A percentile compares a stretch with the other conserved stretches of the same genome.
Evolutionary conservation across 2,888 invertebrate genomes (phyloP).

Genomic region (Aporophyla nigra): DNA sequence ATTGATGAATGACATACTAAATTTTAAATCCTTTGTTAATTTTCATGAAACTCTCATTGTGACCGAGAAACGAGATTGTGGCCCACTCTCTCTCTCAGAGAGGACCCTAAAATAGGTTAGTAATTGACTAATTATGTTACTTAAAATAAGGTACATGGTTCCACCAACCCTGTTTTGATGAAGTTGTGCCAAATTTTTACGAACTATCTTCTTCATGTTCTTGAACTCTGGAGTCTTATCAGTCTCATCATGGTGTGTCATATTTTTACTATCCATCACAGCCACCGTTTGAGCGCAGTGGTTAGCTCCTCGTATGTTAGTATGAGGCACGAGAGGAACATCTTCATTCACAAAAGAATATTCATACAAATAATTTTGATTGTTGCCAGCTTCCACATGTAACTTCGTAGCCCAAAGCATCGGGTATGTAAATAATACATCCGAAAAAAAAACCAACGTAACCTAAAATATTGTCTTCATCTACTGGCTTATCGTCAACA

Average conservation of each 20-base stretch:
- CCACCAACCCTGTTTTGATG: constrained; percentile 62
- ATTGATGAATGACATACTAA: no score
- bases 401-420: constrained; percentile 69
- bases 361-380: constrained; percentile 77
- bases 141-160: not conserved
- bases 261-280: constrained; percentile 59
- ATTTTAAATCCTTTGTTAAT: no score
- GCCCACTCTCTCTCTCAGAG: not conserved
- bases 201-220: constrained; percentile 67
- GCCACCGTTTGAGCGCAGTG: constrained; percentile 74
- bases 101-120: not conserved
- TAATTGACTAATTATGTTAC: no score
- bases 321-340: constrained; percentile 65
- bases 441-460: constrained; percentile 77
- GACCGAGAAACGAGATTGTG: not conserved
- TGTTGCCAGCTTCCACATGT: constrained; percentile 73
- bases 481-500: constrained; percentile 72
- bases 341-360: constrained; percentile 74
- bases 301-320: constrained; percentile 67
- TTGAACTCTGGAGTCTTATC: constrained; percentile 61
- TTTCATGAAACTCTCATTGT: not conserved
- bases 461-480: constrained; percentile 66
- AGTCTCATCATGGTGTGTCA: constrained; percentile 29
- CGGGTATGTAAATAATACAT: constrained; percentile 77
- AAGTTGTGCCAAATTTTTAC: constrained; percentile 77